Conservation (phyloP, 2,113 vertebrate genomes). For the Pelodiscus sinensis region DNA sequence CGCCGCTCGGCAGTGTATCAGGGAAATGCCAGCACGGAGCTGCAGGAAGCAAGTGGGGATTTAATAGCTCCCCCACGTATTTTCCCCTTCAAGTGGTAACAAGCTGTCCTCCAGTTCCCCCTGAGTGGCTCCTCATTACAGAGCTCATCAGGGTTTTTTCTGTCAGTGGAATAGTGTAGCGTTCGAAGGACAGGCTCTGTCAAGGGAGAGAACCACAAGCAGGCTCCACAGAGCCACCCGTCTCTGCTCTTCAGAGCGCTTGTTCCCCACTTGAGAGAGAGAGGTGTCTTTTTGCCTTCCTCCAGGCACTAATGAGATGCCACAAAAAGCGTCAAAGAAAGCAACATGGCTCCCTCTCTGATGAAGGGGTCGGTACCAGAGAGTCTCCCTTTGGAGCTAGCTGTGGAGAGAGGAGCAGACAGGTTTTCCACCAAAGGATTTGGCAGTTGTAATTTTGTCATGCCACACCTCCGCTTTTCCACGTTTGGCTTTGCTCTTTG, state of each 20-base stretch:
- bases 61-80: neutral
- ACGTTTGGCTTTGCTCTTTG: neutral
- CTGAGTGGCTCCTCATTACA: neutral
- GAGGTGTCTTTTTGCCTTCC: neutral
- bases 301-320: neutral
- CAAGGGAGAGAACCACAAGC: neutral
- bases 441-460: neutral
- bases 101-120: neutral
- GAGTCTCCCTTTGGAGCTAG: neutral
- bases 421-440: neutral
- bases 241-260: neutral
- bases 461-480: neutral
- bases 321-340: neutral
- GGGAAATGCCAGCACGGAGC: neutral
- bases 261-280: neutral
- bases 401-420: neutral
- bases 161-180: neutral
- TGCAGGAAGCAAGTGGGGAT: neutral
- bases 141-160: neutral
- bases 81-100: neutral
- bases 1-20: neutral
- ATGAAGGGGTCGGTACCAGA: neutral
- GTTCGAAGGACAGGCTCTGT: neutral
- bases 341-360: neutral
- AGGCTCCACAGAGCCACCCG: neutral